A percentile compares a stretch with the other conserved stretches of the same genome.
Conservation (phyloP, 2,888 invertebrate species). For the Euplexia lucipara region DNA sequence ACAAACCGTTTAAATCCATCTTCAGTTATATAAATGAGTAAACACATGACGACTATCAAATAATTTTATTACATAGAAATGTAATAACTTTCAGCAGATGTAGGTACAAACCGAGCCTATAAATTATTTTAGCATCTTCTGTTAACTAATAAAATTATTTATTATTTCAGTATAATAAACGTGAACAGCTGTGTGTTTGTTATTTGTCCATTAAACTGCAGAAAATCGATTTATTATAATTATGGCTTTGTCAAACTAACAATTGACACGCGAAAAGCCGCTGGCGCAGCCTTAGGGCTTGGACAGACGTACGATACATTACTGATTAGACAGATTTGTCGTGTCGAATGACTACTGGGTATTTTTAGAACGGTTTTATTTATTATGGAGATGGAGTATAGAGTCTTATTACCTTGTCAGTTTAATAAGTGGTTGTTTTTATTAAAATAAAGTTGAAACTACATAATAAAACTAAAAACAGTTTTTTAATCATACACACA, state of each 20-base stretch:
- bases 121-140: slow-evolving; percentile 51
- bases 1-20: slow-evolving; percentile 15
- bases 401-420: background rate
- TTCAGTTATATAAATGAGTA: slow-evolving; percentile 37
- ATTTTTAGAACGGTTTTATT: slow-evolving; percentile 9
- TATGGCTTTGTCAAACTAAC: slow-evolving; percentile 23
- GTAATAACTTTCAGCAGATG: slow-evolving; percentile 54
- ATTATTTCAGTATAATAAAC: slow-evolving; percentile 54
- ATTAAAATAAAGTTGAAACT: too few species aligned
- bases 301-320: slow-evolving; percentile 9
- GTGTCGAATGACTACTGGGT: slow-evolving; percentile 26
- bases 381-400: slow-evolving; percentile 7
- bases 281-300: slow-evolving; percentile 31
- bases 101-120: slow-evolving; percentile 34
- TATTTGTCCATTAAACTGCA: slow-evolving; percentile 34
- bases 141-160: slow-evolving; percentile 53
- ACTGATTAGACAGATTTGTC: slow-evolving; percentile 43
- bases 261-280: slow-evolving; percentile 35
- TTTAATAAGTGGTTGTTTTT: too few species aligned
- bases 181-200: slow-evolving; percentile 45
- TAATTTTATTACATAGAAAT: slow-evolving; percentile 51
- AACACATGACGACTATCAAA: slow-evolving; percentile 33
- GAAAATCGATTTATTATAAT: slow-evolving; percentile 55
- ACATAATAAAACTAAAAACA: too few species aligned
- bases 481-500: too few species aligned